Evolutionary conservation across 2,888 invertebrate genomes (phyloP), one percentile per base, ranked within the genome.

Genomic region (Chymomyza caudatula): DNA sequence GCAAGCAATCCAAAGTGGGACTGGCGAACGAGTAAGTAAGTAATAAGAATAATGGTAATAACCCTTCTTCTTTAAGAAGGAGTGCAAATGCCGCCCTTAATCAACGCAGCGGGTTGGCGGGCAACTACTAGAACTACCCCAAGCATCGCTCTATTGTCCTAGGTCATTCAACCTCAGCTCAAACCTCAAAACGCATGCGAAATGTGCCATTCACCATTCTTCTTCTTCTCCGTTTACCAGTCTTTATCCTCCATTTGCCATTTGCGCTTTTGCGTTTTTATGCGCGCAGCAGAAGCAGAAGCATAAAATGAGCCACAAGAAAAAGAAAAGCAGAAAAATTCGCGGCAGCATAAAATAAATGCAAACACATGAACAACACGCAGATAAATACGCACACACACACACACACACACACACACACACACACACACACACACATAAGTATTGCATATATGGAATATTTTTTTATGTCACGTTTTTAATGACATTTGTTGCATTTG

Each of bases 401-500:
- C 52, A 8, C 49, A 17, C 19, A 49, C 19, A n/a, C 8, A 43
- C 44, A 44, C 22, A 57, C 11, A 52, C 8, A 59, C 13, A 37
- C 53, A 56, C 59, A 69, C 63, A 58, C 63, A 67, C 49, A 44
- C 58, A 67, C 55, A 63, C n/a, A 23, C 54, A 61, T 55, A 51
- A 69, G 63, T 37, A 37, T 37, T 37, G 29, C 5, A 37, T 11
- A 37, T 37, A 71, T 80, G 78, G 73, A 82, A 80, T 76, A 82
- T 85, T 71, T 78, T 82, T 83, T 85, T 82, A 85, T 83, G 75
- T 74, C 80, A 74, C 76, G 62, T 71, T 83, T 83, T 83, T 85
- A 85, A 83, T 83, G 85, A 83, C 83, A 85, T 83, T 83, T 83
- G 83, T 85, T 76, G 80, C 85, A 80, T 77, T 77, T 71, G 65